Base-by-base conservation (phyloP, 2,888 invertebrate genomes). In the Thereva unica region DNA sequence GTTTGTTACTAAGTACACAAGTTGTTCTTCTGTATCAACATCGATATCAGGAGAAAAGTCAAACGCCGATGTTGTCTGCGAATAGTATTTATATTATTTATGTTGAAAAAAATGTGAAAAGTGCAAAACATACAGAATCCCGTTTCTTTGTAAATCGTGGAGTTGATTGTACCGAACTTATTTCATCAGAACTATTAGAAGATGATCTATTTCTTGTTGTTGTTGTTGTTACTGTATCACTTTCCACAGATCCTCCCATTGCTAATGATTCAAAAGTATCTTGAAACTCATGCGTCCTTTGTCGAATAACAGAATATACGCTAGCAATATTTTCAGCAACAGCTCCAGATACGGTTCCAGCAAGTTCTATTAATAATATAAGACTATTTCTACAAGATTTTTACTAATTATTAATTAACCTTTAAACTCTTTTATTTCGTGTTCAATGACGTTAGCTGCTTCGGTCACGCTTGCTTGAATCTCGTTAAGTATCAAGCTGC, bases 1-100 rank as follows among this genome's bases (percentile, higher is more conserved):
- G 71, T 85, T 84, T 1, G 85, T 81, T 6, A 86, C 82, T 66
- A 85, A 77, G 74, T 85, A 84, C 38, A 84, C 84, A 54, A 87
- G 75, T 72, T 86, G 86, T 69, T 86, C 85, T 66, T 84, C 84
- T 68, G 77, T 80, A 71, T 84, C 82, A 4, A 78, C 75, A 73
- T 79, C 80, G 7, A 75, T 74, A 41, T 78, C 78, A 9, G 77
- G 73, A 7, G 77, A 77, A 67, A 78, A 78, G 38, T 78, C 79
- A 69, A 78, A 69, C n/a, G 67, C 67, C 3, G 67, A 67, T 8
- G 64, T 52, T 12, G 56, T 53, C 65, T 65, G 34, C 38, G 12
- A 65, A 65, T 2, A 23, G 23, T 23, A 2, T 23, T 5, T 9
- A 23, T 5, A 49, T 56, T 44, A 53, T 12, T 42, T 9, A n/a